Conservation (phyloP, 2,888 invertebrate species). For the Lepidochitona cinerea region DNA sequence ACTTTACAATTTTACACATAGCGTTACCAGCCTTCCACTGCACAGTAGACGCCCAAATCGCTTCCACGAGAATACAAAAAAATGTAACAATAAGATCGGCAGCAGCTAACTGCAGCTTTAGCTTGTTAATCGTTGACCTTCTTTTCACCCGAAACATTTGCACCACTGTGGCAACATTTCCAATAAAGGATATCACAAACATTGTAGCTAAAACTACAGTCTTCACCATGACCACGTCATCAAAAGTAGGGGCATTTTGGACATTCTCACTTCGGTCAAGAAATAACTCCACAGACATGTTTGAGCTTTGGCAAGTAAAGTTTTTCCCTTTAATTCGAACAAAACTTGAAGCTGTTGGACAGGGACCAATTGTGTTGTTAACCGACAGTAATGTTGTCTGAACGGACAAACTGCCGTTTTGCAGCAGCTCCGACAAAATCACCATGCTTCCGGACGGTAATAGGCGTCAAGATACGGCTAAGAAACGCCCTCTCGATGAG, state of each 20-base stretch:
- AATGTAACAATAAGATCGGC: conserved; percentile 86
- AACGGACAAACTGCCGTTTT: no score
- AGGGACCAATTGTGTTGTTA: neutral
- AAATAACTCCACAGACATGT: neutral
- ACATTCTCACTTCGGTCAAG: neutral
- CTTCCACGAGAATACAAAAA: conserved; percentile 86
- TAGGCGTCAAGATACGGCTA: no score
- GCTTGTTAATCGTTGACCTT: conserved; percentile 76
- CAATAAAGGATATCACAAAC: conserved; percentile 81
- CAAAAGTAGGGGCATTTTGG: conserved; percentile 76
- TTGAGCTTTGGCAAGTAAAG: neutral
- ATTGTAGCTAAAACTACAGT: conserved; percentile 80
- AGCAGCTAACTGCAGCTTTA: conserved; percentile 86
- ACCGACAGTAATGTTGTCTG: no score
- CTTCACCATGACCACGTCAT: conserved; percentile 77
- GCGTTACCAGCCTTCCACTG: conserved; percentile 85
- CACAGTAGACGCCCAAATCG: conserved; percentile 85
- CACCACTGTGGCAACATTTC: conserved; percentile 83
- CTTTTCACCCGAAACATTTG: conserved; percentile 79
- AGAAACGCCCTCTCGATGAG: no score
- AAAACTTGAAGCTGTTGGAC: neutral
- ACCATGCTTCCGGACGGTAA: no score
- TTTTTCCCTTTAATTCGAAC: neutral
- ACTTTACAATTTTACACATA: conserved; percentile 85
- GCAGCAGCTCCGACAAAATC: no score